Evolutionary conservation across 2,888 invertebrate genomes (phyloP).

Genomic region (Theretra japonica): DNA sequence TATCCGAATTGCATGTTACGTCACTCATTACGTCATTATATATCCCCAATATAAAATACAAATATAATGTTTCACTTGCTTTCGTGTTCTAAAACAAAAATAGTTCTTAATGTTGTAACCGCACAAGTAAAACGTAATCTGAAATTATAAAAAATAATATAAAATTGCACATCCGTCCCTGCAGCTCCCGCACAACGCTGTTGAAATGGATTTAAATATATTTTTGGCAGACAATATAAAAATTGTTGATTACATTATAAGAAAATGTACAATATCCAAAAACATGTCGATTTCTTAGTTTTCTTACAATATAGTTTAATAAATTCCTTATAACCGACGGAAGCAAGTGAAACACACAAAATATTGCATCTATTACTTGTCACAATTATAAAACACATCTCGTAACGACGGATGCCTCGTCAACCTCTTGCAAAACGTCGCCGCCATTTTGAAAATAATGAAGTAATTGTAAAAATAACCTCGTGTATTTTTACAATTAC

Average conservation of each 20-base stretch:
- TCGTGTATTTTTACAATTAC: not conserved
- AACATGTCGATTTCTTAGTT: no score
- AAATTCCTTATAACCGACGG: not conserved
- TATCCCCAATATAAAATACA: not conserved
- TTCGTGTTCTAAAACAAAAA: not conserved
- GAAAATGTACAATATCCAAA: no score
- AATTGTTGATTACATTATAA: no score
- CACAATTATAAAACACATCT: not conserved
- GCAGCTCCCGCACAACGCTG: no score
- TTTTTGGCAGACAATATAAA: no score
- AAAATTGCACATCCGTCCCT: no score
- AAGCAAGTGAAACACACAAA: not conserved
- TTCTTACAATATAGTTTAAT: not conserved
- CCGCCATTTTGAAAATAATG: slow-evolving; percentile 3
- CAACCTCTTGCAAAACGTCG: not conserved
- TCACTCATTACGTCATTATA: not conserved
- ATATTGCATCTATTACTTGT: not conserved
- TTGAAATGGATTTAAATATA: no score
- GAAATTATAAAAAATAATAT: no score
- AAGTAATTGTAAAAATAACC: not conserved
- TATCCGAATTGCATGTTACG: slow-evolving; percentile 10
- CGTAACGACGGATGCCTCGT: not conserved
- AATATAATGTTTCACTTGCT: not conserved
- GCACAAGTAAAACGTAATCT: no score
- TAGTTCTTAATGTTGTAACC: no score